phyloP scores from a whole-genome alignment of 2,113 vertebrate species.

The Mustela nigripes region DNA sequence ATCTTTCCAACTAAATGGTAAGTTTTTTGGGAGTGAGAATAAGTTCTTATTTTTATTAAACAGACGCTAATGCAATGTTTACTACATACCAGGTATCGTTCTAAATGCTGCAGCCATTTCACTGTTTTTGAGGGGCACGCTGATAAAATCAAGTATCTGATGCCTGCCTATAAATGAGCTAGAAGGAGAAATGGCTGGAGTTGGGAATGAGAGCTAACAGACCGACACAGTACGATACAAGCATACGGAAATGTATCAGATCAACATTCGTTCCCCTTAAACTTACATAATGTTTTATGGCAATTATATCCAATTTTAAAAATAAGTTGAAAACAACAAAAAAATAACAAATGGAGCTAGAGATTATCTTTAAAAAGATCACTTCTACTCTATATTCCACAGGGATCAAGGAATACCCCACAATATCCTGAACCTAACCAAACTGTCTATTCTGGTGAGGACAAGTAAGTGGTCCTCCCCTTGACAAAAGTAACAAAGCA shows the following conservation, averaged over 20 bases:
- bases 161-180: background rate
- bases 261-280: background rate
- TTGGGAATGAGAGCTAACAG: background rate
- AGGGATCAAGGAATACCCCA: background rate
- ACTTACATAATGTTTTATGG: background rate
- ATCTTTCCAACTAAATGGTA: background rate
- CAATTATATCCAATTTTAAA: background rate
- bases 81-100: background rate
- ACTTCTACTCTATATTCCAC: background rate
- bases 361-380: background rate
- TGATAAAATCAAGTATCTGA: background rate
- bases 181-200: background rate
- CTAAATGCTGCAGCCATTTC: background rate
- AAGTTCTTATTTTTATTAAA: slow-evolving; percentile 14
- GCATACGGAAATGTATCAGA: background rate
- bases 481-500: background rate
- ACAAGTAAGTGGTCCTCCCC: background rate
- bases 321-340: background rate
- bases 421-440: background rate
- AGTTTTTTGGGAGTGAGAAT: background rate
- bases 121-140: background rate
- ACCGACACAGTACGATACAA: background rate
- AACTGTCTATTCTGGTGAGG: background rate
- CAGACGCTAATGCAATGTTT: background rate
- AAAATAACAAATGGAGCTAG: background rate